These are phyloP conservation scores for Nomada goodeniana DNA, from an alignment of 2,888 invertebrate genomes.

Conservation along the genomic window DNA sequence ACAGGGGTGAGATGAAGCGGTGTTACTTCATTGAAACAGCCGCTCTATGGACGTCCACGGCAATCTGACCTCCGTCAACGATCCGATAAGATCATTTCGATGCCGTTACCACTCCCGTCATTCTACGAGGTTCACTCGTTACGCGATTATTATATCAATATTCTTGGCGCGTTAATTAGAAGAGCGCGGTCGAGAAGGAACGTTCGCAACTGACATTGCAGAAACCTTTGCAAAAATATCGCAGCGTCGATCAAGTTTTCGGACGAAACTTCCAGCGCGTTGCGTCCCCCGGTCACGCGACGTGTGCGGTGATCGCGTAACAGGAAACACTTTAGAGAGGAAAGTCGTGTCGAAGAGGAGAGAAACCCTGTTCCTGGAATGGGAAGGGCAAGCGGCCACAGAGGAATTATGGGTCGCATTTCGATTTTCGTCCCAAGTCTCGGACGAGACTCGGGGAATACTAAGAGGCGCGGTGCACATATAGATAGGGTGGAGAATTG, in stretches of 20 bases:
- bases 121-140: not conserved
- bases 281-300: not conserved
- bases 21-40: slow-evolving; percentile 31
- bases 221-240: not conserved
- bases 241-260: not conserved
- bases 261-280: slow-evolving; percentile 17
- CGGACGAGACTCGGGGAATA: slow-evolving; percentile 22
- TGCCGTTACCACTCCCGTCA: slow-evolving; percentile 3
- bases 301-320: slow-evolving; percentile 31
- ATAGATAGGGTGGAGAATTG: not conserved
- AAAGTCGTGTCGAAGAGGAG: slow-evolving; percentile 37
- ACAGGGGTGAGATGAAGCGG: slow-evolving; percentile 32
- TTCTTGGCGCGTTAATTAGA: not conserved
- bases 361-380: slow-evolving; percentile 18
- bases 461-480: not conserved
- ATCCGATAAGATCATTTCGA: slow-evolving; percentile 50
- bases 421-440: slow-evolving; percentile 19
- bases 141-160: not conserved
- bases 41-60: slow-evolving; percentile 18
- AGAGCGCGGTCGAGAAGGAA: not conserved
- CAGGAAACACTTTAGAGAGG: slow-evolving; percentile 45
- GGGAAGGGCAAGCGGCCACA: slow-evolving; percentile 31
- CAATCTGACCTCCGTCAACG: slow-evolving; percentile 27
- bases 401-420: slow-evolving; percentile 35
- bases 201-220: not conserved